Evolutionary conservation across 2,113 vertebrate genomes (phyloP).

Genomic region (Capreolus pygargus): DNA sequence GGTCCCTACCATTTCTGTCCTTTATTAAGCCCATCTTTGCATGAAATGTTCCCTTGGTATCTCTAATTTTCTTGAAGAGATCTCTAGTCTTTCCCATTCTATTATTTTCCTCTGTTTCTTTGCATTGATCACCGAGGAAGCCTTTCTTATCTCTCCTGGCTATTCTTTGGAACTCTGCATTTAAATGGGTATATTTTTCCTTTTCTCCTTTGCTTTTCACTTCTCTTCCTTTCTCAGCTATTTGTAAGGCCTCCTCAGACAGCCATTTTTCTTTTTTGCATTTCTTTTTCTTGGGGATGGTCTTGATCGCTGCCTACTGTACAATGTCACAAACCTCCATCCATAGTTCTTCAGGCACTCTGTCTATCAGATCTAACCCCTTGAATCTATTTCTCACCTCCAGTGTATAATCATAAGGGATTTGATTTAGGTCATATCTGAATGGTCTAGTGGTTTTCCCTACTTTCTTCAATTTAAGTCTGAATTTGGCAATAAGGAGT

Average conservation of each 20-base stretch:
- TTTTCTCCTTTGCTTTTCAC: not conserved
- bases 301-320: not conserved
- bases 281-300: not conserved
- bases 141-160: not conserved
- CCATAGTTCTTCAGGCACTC: not conserved
- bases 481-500: rapidly evolving
- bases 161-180: not conserved
- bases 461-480: not conserved
- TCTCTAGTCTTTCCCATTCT: not conserved
- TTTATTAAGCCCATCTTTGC: not conserved
- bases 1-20: not conserved
- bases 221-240: not conserved
- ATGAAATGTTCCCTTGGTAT: not conserved
- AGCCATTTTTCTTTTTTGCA: not conserved
- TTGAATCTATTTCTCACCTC: not conserved
- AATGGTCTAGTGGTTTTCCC: not conserved
- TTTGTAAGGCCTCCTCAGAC: not conserved
- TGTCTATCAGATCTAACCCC: not conserved
- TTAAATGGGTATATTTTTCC: not conserved
- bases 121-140: not conserved
- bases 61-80: not conserved
- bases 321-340: rapidly evolving
- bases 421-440: not conserved
- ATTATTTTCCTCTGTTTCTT: not conserved
- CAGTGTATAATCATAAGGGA: not conserved